Percentiles rank a stretch among this genome's conserved stretches.
These are phyloP conservation scores for Trichoplusia ni DNA, from an alignment of 1,140 invertebrate genomes.

Conservation along the genomic window DNA sequence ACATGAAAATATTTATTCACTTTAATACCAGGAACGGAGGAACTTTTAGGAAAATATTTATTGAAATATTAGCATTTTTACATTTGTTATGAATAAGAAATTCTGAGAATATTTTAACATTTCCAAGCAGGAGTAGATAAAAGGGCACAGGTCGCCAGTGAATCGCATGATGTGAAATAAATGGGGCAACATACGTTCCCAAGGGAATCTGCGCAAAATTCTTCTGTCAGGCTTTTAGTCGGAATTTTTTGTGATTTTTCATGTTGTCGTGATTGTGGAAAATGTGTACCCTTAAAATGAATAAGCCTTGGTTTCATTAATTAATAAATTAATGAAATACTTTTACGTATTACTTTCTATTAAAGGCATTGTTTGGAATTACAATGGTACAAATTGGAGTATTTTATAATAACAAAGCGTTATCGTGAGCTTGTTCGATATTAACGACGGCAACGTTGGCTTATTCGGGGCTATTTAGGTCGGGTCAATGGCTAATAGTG, in stretches of 20 bases:
- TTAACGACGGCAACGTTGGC: conserved; percentile 46
- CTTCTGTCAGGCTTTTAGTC: not conserved
- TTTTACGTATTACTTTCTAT: conserved; percentile 1
- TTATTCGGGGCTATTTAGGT: conserved; percentile 52
- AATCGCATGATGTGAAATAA: conserved; percentile 18
- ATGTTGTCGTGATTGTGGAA: not conserved
- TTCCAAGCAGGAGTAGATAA: not conserved
- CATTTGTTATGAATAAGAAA: conserved; percentile 1
- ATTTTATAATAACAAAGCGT: conserved; percentile 43
- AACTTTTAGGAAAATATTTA: conserved; percentile 5
- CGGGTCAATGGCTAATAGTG: conserved; percentile 53
- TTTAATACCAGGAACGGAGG: not conserved
- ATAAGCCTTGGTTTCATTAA: too few species aligned
- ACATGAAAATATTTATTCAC: not conserved
- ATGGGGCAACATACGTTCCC: conserved; percentile 19
- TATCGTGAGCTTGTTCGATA: conserved; percentile 49
- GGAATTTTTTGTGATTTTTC: not conserved
- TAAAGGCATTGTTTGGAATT: conserved; percentile 21
- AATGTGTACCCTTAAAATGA: not conserved
- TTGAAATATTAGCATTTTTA: conserved; percentile 2
- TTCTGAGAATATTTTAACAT: conserved; percentile 10
- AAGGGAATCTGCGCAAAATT: conserved; percentile 6
- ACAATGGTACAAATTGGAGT: conserved; percentile 36
- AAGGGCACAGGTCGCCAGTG: not conserved
- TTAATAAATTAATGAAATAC: too few species aligned